Conservation (phyloP, 2,888 invertebrate genomes). For the Aplocera efformata region DNA sequence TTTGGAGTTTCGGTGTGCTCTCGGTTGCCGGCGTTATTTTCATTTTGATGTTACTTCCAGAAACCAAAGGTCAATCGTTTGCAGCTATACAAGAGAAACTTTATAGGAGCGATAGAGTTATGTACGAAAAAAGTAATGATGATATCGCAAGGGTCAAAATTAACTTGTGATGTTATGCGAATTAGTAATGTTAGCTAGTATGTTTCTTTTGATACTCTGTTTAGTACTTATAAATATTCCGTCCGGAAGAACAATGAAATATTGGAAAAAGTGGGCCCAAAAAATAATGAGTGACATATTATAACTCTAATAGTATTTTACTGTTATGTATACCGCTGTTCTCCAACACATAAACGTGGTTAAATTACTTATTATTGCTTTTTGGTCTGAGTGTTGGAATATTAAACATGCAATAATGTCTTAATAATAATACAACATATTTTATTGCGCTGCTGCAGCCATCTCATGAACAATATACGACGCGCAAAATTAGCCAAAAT, state of each 20-base stretch:
- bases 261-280: no score
- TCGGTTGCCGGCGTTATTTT: constrained; percentile 77
- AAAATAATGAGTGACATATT: no score
- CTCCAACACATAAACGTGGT: no score
- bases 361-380: no score
- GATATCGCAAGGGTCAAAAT: constrained; percentile 58
- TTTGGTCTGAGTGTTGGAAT: no score
- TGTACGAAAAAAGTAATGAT: constrained; percentile 58
- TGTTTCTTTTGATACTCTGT: constrained; percentile 13
- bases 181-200: constrained; percentile 12
- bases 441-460: no score
- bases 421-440: no score
- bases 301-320: no score
- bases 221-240: constrained; percentile 11
- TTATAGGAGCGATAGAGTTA: constrained; percentile 57
- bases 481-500: no score
- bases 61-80: constrained; percentile 82
- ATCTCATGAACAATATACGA: no score
- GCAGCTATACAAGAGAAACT: constrained; percentile 79
- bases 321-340: no score
- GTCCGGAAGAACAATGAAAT: constrained; percentile 5
- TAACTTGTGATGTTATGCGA: constrained; percentile 36
- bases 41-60: constrained; percentile 75
- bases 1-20: constrained; percentile 76
- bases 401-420: no score